phyloP scores from a whole-genome alignment of 92 coral and sea anemone genomes.

The Epizoanthus illoricatus region DNA sequence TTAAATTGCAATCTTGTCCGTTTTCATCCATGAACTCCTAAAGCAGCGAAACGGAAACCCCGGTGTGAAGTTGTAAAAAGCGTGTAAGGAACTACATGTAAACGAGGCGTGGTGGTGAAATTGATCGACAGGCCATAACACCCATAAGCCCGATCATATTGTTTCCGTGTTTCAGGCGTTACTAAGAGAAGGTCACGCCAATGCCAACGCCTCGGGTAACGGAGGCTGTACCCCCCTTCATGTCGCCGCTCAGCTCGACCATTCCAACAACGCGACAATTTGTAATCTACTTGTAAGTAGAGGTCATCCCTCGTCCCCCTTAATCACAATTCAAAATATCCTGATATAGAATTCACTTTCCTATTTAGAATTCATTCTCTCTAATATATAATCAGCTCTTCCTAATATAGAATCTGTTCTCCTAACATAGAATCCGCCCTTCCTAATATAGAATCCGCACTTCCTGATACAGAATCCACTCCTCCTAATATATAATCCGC shows the following conservation, averaged over 20 bases:
- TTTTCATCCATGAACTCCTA: too few species aligned
- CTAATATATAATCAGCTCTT: too few species aligned
- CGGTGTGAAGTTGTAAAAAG: too few species aligned
- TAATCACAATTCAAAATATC: too few species aligned
- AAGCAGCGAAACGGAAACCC: too few species aligned
- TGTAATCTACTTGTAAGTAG: slow-evolving; percentile 68
- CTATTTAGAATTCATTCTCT: neutral
- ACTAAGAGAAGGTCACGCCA: slow-evolving; percentile 84
- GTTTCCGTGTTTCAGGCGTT: slow-evolving; percentile 54
- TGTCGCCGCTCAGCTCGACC: slow-evolving; percentile 81
- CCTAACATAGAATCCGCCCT: neutral
- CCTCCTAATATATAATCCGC: too few species aligned
- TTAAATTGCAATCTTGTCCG: too few species aligned
- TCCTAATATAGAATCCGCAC: neutral
- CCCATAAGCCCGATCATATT: too few species aligned
- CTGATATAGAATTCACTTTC: neutral
- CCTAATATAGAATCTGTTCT: neutral
- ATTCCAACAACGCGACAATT: slow-evolving; percentile 69
- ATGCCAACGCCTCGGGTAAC: slow-evolving; percentile 73
- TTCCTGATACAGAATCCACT: too few species aligned
- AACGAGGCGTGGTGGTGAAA: too few species aligned
- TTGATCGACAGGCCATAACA: neutral
- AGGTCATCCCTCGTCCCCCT: neutral
- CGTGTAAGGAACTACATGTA: too few species aligned
- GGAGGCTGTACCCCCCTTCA: slow-evolving; percentile 84